These are phyloP conservation scores for Myocastor coypus DNA, from an alignment of 2,113 vertebrate species.

Conservation along the genomic window DNA sequence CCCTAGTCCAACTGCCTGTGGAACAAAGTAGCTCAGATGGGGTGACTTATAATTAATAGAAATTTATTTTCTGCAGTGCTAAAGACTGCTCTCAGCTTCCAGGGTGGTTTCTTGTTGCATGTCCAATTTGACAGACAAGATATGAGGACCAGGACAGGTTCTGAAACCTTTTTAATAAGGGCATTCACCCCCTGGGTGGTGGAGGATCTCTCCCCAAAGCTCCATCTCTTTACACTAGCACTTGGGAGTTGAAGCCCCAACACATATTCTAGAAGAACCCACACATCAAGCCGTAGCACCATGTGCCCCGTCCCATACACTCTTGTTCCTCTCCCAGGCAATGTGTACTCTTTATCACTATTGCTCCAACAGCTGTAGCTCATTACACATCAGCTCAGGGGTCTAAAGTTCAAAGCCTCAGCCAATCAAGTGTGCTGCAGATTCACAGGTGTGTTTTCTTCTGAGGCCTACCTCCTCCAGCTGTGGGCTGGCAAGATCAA, in stretches of 20 bases:
- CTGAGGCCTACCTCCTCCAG: background rate
- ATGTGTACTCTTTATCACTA: background rate
- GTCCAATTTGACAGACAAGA: too few species aligned
- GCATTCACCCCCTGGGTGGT: rapidly evolving
- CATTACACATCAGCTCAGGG: background rate
- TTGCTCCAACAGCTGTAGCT: background rate
- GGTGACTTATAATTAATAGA: background rate
- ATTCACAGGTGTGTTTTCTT: background rate
- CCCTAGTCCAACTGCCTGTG: background rate
- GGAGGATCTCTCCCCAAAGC: background rate
- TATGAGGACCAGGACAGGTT: background rate
- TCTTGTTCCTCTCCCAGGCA: background rate
- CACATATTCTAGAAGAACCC: too few species aligned
- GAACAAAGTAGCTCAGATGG: background rate
- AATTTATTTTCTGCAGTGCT: background rate
- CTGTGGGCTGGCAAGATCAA: background rate
- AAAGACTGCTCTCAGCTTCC: background rate
- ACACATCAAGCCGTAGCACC: background rate
- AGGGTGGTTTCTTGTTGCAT: background rate
- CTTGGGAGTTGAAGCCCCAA: too few species aligned
- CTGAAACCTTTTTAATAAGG: background rate
- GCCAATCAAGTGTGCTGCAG: background rate
- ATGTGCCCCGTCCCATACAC: background rate
- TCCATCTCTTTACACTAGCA: background rate
- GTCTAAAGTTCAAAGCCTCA: background rate